Conservation (phyloP, 1,140 invertebrate genomes). For the Magallana angulata region DNA sequence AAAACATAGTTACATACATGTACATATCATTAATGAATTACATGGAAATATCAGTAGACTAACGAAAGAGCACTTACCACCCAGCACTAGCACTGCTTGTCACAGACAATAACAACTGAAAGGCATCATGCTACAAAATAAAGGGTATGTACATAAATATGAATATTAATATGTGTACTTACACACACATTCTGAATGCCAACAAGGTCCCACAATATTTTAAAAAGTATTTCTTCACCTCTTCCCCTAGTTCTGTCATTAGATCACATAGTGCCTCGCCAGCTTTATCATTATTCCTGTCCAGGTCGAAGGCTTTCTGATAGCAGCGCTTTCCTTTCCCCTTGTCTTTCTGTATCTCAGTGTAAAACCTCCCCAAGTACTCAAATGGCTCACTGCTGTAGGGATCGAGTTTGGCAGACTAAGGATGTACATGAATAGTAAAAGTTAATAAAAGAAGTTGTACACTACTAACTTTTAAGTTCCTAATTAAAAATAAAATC, state of each 20-base stretch:
- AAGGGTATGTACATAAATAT: not conserved
- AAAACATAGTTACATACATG: not conserved
- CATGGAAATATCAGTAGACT: too few species aligned
- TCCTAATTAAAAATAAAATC: too few species aligned
- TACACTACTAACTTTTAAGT: too few species aligned
- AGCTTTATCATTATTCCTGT: constrained; percentile 84
- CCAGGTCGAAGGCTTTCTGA: constrained; percentile 89
- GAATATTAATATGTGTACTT: too few species aligned
- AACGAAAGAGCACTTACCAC: constrained; percentile 55
- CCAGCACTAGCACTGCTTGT: constrained; percentile 76
- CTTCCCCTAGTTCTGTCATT: constrained; percentile 81
- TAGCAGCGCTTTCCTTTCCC: constrained; percentile 85
- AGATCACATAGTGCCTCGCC: constrained; percentile 88
- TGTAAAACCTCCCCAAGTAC: constrained; percentile 88
- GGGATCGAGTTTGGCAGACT: constrained; percentile 87
- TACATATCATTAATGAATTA: too few species aligned
- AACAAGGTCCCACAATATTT: not conserved
- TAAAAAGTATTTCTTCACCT: constrained; percentile 23
- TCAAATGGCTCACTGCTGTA: constrained; percentile 87
- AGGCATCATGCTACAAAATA: constrained; percentile 83
- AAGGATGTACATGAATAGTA: constrained; percentile 70
- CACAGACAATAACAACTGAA: constrained; percentile 84
- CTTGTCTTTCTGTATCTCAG: constrained; percentile 74
- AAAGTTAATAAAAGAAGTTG: too few species aligned
- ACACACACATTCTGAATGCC: not conserved